A percentile compares a stretch with the other conserved stretches of the same genome.
Conservation (phyloP, 1,140 invertebrate species). For the Drosophila grimshawi region DNA sequence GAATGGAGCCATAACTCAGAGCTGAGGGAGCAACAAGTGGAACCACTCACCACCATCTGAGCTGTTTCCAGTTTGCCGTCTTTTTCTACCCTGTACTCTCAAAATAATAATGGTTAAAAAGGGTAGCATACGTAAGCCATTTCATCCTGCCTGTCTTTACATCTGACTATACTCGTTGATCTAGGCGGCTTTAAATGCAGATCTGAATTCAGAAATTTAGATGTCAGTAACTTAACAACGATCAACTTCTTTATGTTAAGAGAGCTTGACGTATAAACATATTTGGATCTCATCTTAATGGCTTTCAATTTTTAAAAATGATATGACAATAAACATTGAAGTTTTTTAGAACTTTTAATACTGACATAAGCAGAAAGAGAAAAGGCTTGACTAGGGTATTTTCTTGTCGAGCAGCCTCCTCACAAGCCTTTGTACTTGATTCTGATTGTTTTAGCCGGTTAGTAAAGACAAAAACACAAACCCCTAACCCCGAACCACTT, state of each 20-base stretch:
- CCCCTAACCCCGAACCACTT: conserved; percentile 26
- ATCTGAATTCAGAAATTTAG: too few relatives aligned
- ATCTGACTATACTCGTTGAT: too few relatives aligned
- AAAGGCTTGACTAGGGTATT: not conserved
- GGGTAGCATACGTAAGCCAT: not conserved
- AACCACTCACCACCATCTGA: not conserved
- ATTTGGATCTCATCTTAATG: too few relatives aligned
- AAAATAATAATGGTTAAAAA: not conserved
- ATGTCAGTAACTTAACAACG: too few relatives aligned
- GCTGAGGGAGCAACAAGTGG: conserved; percentile 37
- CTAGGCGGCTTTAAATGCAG: too few relatives aligned
- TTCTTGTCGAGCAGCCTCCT: not conserved
- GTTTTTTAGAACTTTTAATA: too few relatives aligned
- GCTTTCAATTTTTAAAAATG: too few relatives aligned
- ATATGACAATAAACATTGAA: too few relatives aligned
- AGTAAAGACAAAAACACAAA: conserved; percentile 19
- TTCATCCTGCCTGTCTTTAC: too few relatives aligned
- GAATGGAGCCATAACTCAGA: conserved; percentile 56
- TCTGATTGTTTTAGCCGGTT: conserved; percentile 31
- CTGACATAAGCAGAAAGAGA: not conserved
- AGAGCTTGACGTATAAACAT: too few relatives aligned
- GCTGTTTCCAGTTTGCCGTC: not conserved
- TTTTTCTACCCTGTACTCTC: not conserved
- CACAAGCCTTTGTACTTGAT: not conserved
- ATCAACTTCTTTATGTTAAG: too few relatives aligned